Base-by-base conservation (phyloP, 2,888 invertebrate genomes). In the Lepidocyrtinus sp. region DNA sequence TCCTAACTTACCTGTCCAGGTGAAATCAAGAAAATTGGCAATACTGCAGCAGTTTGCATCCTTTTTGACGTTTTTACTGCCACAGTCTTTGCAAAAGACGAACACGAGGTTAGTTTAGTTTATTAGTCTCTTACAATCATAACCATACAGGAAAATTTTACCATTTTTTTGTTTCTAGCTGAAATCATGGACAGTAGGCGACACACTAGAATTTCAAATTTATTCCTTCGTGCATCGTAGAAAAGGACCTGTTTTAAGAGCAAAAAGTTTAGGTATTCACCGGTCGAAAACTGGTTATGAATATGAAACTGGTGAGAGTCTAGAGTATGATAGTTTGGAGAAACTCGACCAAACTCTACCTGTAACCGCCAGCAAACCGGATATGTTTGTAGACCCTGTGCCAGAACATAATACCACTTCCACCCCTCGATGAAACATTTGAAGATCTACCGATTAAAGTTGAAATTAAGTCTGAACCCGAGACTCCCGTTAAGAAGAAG, bases 31-130 rank as follows among this genome's bases (percentile, higher is more conserved):
- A 83, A 82, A 27, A 64, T 73, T 1, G 83, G 82, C 1, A 50
- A 64, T 17, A 67, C 67, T 17, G 83, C 83, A 19, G 83, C 82
- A 1, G 67, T 79, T 24, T 82, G 82, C 46, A 68, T 65, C 1
- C 9, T 82, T 27, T 82, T 83, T 67, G 82, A 83, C 71, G 76
- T 77, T 3, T 83, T 83, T 50, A 71, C 70, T 21, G 79, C 61
- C 0, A 83, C 83, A 1, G 83, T 83, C 7, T 80, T 76, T 71
- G 64, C 83, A 2, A 24, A 36, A 2, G 69, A 71, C 55, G 50
- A 75, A 7, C 1, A 26, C 7, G 82, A 83, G 67, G 83, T 83
- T 68, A 45, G 36, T 26, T n/a, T 67, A 45, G 36, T 26, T n/a
- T 7, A 1, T 62, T 26, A 5, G 19, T 46, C 46, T 45, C 21